These are phyloP conservation scores for Hemibagrus wyckioides DNA, from an alignment of 2,113 vertebrate genomes.

Conservation along the genomic window DNA sequence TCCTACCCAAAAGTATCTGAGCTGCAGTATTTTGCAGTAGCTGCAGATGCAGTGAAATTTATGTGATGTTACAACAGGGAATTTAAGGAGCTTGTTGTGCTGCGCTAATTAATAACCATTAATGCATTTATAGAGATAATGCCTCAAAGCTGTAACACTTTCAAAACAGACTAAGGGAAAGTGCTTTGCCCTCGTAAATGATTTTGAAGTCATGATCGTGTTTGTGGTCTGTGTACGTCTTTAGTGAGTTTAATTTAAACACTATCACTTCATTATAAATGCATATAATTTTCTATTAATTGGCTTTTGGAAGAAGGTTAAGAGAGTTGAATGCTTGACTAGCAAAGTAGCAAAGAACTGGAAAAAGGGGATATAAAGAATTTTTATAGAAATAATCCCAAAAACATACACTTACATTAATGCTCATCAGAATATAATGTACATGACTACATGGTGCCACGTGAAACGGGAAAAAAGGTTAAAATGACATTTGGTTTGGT, in stretches of 20 bases:
- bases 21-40: background rate
- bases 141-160: background rate
- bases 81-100: background rate
- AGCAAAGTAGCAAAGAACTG: slow-evolving; percentile 15
- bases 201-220: background rate
- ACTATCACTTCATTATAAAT: slow-evolving; percentile 60
- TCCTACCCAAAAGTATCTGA: background rate
- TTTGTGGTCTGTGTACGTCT: slow-evolving; percentile 48
- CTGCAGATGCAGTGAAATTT: background rate
- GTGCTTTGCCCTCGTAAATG: background rate
- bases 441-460: slow-evolving; percentile 9
- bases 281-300: slow-evolving; percentile 57
- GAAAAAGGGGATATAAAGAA: background rate
- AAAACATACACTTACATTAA: background rate
- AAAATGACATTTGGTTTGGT: slow-evolving; percentile 15
- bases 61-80: background rate
- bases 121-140: background rate
- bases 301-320: slow-evolving; percentile 61
- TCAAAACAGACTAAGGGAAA: background rate
- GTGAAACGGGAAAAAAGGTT: background rate
- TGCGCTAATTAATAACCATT: background rate
- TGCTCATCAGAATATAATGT: slow-evolving; percentile 26
- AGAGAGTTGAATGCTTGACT: slow-evolving; percentile 52
- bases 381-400: too few relatives aligned
- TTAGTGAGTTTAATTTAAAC: slow-evolving; percentile 57